Evolutionary conservation across 2,113 vertebrate species (phyloP).

Genomic region (Apodemus sylvaticus): DNA sequence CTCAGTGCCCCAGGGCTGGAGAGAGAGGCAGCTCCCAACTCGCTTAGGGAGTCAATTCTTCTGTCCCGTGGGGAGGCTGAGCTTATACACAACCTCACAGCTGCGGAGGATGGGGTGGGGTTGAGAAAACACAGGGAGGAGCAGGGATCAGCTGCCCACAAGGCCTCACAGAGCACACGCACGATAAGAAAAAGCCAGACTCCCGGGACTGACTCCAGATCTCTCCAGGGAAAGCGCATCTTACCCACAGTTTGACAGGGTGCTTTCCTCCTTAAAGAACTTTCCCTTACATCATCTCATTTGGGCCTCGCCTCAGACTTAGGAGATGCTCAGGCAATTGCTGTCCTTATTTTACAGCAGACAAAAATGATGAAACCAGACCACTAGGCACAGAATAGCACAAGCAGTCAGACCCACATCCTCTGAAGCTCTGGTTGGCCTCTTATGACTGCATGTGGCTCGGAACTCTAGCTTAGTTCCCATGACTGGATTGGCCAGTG

Average conservation of each 20-base stretch:
- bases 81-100: neutral
- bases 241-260: neutral
- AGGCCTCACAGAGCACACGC: accelerated
- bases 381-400: accelerated
- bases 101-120: too few relatives aligned
- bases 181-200: neutral
- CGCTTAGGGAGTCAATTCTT: neutral
- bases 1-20: neutral
- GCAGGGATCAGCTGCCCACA: neutral
- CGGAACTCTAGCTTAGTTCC: neutral
- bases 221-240: neutral
- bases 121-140: neutral
- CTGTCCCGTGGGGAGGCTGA: neutral
- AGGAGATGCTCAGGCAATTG: neutral
- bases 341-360: neutral
- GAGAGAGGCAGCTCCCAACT: neutral
- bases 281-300: neutral
- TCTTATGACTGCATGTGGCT: neutral
- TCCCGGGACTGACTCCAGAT: neutral
- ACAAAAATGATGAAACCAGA: neutral
- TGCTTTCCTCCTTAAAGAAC: neutral
- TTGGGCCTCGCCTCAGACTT: neutral
- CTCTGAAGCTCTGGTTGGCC: neutral
- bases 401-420: neutral
- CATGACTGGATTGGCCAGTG: neutral